Evolutionary conservation across 1,140 invertebrate species (phyloP).

Genomic region (Aphelenchoides besseyi): DNA sequence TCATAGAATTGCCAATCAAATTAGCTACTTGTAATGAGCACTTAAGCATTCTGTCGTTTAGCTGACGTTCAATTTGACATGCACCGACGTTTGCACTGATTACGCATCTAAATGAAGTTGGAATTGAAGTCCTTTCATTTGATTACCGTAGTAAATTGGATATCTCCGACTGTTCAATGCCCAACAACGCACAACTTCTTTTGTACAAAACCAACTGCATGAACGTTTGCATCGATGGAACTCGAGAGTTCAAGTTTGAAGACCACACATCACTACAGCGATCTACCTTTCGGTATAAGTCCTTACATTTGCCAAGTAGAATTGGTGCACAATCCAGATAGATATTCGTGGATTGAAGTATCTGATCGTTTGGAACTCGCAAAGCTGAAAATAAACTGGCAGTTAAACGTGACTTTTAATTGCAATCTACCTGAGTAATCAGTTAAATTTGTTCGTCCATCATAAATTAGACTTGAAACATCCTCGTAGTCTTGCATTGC

Average conservation of each 20-base stretch:
- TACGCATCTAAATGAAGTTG: neutral
- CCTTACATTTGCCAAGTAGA: neutral
- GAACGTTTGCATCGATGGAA: constrained; percentile 9
- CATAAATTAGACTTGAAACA: no score
- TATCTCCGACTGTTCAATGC: neutral
- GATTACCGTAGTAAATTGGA: neutral
- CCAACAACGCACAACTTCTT: neutral
- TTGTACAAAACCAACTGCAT: neutral
- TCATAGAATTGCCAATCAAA: neutral
- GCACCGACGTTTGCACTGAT: constrained; percentile 9
- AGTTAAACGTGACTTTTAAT: neutral
- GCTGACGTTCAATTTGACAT: neutral
- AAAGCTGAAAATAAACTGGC: neutral
- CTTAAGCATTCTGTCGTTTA: neutral
- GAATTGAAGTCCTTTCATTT: neutral
- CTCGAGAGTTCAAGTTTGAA: neutral
- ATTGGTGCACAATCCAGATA: neutral
- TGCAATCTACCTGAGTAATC: no score
- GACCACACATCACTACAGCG: neutral
- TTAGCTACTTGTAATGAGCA: neutral
- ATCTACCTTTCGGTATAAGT: neutral
- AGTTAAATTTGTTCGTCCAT: no score
- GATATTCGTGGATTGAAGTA: neutral
- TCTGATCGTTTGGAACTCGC: neutral
- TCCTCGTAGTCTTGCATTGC: neutral